Base-by-base conservation (phyloP, 2,113 vertebrate species). In the Marmota flaviventris region DNA sequence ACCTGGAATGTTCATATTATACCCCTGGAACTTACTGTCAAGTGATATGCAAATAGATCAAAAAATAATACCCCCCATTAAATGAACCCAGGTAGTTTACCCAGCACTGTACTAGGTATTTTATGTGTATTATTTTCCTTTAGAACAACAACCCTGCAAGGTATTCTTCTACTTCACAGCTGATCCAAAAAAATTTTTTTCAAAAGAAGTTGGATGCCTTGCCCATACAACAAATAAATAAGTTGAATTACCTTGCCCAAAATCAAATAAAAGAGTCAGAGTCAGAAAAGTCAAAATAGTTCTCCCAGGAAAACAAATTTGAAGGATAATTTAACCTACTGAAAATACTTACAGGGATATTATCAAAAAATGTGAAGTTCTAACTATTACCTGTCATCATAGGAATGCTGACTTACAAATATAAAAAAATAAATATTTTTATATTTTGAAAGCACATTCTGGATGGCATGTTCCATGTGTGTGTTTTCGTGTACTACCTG, bases 271-370 rank as follows among this genome's bases (percentile, higher is more conserved):
- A 45, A 81, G 32, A 58, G 65, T 73, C 42, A 72, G 29, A 39
- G 39, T 39, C 39, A 39, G 13, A 81, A 39, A 73, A 76, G 48
- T 87, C 73, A 58, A 65, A 67, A 51, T 18, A 67, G 37, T 63
- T 94, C 77, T 93, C 67, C 84, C 45, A 75, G 58, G 37, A 84
- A 88, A 91, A 85, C 24, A 69, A 96, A 56, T 5, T 14, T 72
- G 42, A 93, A 96, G 56, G 34, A 45, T 34, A 14, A 82, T 48
- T 89, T 94, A 70, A 37, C n/a, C 56, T 42, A 63, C 37, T 42
- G 29, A 84, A 78, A 78, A 85, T 12, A 72, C 65, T 29, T 70
- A 42, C 1, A 73, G 16, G 10, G 10, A 2, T 53, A 84, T 17
- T 81, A 63, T 45, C 76, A 75, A 63, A 87, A 91, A 92, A 45